A percentile compares a stretch with the other conserved stretches of the same genome.
These are phyloP conservation scores for Phlogophora meticulosa DNA, from an alignment of 2,888 invertebrate genomes.

Conservation along the genomic window DNA sequence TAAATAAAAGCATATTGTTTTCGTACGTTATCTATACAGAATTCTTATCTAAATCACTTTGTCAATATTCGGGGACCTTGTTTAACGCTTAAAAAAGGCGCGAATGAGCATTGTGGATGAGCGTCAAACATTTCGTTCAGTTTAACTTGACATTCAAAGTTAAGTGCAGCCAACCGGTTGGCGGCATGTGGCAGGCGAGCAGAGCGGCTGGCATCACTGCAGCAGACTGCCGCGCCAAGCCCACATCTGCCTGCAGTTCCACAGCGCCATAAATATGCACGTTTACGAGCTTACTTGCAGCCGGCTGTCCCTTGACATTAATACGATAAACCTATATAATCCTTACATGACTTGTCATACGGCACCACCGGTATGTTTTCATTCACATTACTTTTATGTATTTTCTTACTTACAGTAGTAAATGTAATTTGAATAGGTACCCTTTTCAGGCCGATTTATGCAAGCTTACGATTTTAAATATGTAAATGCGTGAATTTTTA, in stretches of 20 bases:
- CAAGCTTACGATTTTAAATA: not conserved
- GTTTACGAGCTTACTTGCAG: slow-evolving; percentile 55
- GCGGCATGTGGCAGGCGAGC: slow-evolving; percentile 2
- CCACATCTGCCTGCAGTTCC: slow-evolving; percentile 43
- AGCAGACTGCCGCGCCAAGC: slow-evolving; percentile 16
- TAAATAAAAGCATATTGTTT: slow-evolving; percentile 38
- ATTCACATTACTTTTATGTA: slow-evolving; percentile 5
- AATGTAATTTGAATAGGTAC: no score
- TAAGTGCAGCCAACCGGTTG: slow-evolving; percentile 52
- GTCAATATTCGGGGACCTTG: slow-evolving; percentile 35
- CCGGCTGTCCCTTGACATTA: slow-evolving; percentile 51
- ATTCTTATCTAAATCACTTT: slow-evolving; percentile 46
- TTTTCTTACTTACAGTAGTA: not conserved
- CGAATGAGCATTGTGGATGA: slow-evolving; percentile 32
- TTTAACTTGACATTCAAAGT: slow-evolving; percentile 58
- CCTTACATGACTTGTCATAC: slow-evolving; percentile 9
- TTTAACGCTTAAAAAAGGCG: slow-evolving; percentile 41
- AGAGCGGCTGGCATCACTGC: slow-evolving; percentile 1
- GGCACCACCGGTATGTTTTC: slow-evolving; percentile 22
- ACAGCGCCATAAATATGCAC: slow-evolving; percentile 42
- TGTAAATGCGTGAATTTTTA: no score
- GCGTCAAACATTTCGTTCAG: slow-evolving; percentile 38
- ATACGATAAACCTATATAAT: slow-evolving; percentile 55
- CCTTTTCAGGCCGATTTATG: not conserved
- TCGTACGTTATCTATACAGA: slow-evolving; percentile 26